Base-by-base conservation (phyloP, 2,797 vertebrate species). In the Sphenodon punctatus region DNA sequence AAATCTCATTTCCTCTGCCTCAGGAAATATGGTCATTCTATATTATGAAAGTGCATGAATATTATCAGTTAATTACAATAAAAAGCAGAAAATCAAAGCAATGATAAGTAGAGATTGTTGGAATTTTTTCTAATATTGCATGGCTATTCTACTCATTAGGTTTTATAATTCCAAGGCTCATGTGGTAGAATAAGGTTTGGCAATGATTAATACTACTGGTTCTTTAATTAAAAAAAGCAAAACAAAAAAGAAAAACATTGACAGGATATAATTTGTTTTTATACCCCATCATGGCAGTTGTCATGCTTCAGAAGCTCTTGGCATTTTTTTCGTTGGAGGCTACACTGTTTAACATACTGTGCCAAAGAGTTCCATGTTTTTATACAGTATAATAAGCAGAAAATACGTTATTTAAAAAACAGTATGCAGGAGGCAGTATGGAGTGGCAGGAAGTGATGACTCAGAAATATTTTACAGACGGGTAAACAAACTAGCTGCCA, bases 1-100 rank as follows among this genome's bases (percentile, higher is more conserved):
- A 88, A 94, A 91, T 74, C 78, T 43, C 66, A 87, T 94, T 94
- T 93, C 75, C 87, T 88, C 48, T 83, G 65, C 84, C 56, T 80
- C 15, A 60, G 78, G 63, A 94, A 91, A 79, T 55, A 30, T 9
- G 91, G 69, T 75, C 58, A 75, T 89, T 85, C 64, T 65, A 78
- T 45, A 55, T 64, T 90, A 90, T 91, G 58, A 78, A 93, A 88
- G 43, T 64, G 30, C 87, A 30, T 75, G 48, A 87, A 90, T 90
- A 55, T 90, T 90, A 90, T 92, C 87, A 25, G 46, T 89, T 93
- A 88, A 89, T 89, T 92, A 68, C 45, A 91, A 77, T 75, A 76
- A 93, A 84, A n/a, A n/a, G n/a, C 48, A 70, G 77, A 82, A 91
- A 82, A 76, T 87, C 88, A 75, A 72, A 85, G 73, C 16, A 39